These are phyloP conservation scores for Meliscaeva auricollis DNA, from an alignment of 2,888 invertebrate species.

Conservation along the genomic window DNA sequence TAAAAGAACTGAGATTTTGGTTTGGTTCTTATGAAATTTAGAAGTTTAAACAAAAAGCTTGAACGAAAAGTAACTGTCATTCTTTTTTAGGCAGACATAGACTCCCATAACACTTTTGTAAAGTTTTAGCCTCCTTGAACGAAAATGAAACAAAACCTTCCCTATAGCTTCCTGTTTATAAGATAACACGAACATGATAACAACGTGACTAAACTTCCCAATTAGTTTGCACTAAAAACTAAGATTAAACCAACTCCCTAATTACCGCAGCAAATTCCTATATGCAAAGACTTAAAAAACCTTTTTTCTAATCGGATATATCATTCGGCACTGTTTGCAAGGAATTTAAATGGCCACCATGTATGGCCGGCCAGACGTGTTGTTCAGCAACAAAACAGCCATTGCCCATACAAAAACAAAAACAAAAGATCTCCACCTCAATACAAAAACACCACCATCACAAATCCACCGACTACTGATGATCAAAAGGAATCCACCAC, in stretches of 20 bases:
- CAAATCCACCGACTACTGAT: constrained; percentile 24
- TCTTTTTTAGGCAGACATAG: too few relatives aligned
- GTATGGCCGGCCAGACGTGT: constrained; percentile 34
- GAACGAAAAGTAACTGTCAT: too few relatives aligned
- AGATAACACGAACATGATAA: constrained; percentile 10
- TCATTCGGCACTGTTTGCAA: constrained; percentile 40
- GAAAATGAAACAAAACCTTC: not conserved
- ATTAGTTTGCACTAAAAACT: constrained; percentile 46
- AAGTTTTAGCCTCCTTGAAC: not conserved
- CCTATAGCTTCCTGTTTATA: not conserved
- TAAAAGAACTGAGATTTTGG: too few relatives aligned
- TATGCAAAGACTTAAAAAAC: constrained; percentile 17
- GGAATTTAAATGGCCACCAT: constrained; percentile 73
- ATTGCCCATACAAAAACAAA: constrained; percentile 29
- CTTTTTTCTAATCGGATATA: constrained; percentile 60
- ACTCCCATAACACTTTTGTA: not conserved
- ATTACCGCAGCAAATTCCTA: constrained; percentile 57
- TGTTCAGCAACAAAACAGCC: constrained; percentile 4
- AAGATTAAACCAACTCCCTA: constrained; percentile 29
- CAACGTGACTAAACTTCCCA: constrained; percentile 45
- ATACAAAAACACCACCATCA: not conserved
- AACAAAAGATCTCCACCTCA: constrained; percentile 42
- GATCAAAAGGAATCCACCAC: not conserved
- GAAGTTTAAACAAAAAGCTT: too few relatives aligned
- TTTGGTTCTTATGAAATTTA: too few relatives aligned